phyloP scores from a whole-genome alignment of 2,888 invertebrate genomes.

The Chelonus formosanus region DNA sequence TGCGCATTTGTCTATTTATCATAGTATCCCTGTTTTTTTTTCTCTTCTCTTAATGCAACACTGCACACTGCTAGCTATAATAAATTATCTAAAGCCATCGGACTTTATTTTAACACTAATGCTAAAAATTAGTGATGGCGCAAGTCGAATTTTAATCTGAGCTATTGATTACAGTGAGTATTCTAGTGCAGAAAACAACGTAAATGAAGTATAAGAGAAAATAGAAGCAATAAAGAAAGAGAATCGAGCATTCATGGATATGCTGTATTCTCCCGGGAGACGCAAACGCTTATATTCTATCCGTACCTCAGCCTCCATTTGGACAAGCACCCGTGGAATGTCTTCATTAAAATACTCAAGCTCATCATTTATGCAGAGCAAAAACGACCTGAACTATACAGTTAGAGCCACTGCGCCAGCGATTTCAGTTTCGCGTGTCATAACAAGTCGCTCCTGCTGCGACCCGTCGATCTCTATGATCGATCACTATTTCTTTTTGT shows the following conservation, averaged over 20 bases:
- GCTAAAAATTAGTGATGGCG: neutral
- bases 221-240: slow-evolving; percentile 35
- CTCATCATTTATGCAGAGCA: slow-evolving; percentile 62
- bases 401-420: slow-evolving; percentile 23
- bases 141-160: slow-evolving; percentile 9
- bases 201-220: slow-evolving; percentile 15
- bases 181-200: slow-evolving; percentile 6
- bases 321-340: slow-evolving; percentile 56
- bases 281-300: slow-evolving; percentile 12
- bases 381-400: slow-evolving; percentile 50
- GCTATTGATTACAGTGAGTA: slow-evolving; percentile 2
- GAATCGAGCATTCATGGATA: neutral
- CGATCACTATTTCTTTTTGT: neutral
- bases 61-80: neutral
- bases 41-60: neutral
- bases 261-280: slow-evolving; percentile 17
- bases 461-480: slow-evolving; percentile 22
- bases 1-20: slow-evolving; percentile 10
- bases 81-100: slow-evolving; percentile 1
- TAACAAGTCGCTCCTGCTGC: slow-evolving; percentile 29
- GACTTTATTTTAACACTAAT: neutral
- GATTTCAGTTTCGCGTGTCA: slow-evolving; percentile 36
- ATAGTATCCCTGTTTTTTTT: slow-evolving; percentile 6
- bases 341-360: slow-evolving; percentile 61
- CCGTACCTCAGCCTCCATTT: slow-evolving; percentile 19